These are phyloP conservation scores for Cavia aperea DNA, from an alignment of 2,113 vertebrate genomes.

Conservation along the genomic window DNA sequence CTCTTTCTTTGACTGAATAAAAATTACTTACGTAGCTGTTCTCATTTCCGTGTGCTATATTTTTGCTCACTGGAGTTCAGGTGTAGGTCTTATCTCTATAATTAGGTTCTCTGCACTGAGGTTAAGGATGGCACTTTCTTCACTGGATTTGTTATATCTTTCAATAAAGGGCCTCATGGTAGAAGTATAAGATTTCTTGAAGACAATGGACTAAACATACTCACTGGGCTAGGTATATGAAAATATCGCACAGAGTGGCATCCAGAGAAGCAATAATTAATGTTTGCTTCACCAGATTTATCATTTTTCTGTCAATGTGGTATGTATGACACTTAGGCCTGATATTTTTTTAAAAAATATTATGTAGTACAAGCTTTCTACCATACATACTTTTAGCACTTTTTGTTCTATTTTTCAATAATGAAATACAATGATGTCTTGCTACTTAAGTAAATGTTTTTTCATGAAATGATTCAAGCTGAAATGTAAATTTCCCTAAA, in stretches of 20 bases:
- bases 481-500: neutral
- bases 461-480: neutral
- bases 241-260: neutral
- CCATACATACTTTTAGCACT: neutral
- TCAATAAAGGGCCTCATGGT: neutral
- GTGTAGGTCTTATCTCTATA: neutral
- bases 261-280: neutral
- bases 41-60: neutral
- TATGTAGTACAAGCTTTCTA: neutral
- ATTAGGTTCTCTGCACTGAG: neutral
- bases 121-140: neutral
- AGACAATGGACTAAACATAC: neutral
- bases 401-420: conserved; percentile 1
- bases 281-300: neutral
- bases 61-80: neutral
- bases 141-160: neutral
- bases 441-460: neutral
- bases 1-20: neutral
- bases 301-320: neutral
- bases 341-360: conserved; percentile 38
- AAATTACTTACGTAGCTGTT: neutral
- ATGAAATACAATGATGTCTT: neutral
- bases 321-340: neutral
- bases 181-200: neutral
- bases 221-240: neutral